Conservation (phyloP, 2,888 invertebrate genomes). For the Dione vanillae region DNA sequence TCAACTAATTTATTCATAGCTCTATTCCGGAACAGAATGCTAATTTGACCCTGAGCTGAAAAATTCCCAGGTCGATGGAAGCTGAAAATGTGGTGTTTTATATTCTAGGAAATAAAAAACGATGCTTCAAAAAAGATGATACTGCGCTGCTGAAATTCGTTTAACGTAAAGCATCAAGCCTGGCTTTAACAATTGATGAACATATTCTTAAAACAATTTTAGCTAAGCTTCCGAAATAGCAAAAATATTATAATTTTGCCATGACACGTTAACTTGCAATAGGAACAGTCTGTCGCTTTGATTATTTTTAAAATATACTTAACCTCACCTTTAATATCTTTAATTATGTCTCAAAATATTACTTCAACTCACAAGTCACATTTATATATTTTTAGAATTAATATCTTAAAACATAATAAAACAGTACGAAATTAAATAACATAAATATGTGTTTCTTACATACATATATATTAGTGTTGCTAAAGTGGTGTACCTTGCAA, state of each 20-base stretch:
- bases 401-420: background rate
- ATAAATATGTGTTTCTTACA: background rate
- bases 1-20: slow-evolving; percentile 56
- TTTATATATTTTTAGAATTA: too few species aligned
- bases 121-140: slow-evolving; percentile 8
- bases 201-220: background rate
- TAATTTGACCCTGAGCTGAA: slow-evolving; percentile 46
- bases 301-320: too few species aligned
- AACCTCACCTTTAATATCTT: too few species aligned
- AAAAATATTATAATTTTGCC: background rate
- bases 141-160: slow-evolving; percentile 7
- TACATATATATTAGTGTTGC: slow-evolving; percentile 28
- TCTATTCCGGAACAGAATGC: slow-evolving; percentile 51
- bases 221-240: background rate
- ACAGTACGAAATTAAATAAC: background rate
- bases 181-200: background rate
- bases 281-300: too few species aligned
- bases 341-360: too few species aligned
- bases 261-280: background rate
- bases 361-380: too few species aligned
- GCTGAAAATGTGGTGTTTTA: slow-evolving; percentile 33
- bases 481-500: slow-evolving; percentile 32
- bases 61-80: slow-evolving; percentile 39
- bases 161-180: background rate
- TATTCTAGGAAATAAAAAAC: slow-evolving; percentile 33